Percentiles rank a stretch among this genome's conserved stretches.
Conservation (phyloP, 2,113 vertebrate genomes). For the Sinocyclocheilus maitianheensis region DNA sequence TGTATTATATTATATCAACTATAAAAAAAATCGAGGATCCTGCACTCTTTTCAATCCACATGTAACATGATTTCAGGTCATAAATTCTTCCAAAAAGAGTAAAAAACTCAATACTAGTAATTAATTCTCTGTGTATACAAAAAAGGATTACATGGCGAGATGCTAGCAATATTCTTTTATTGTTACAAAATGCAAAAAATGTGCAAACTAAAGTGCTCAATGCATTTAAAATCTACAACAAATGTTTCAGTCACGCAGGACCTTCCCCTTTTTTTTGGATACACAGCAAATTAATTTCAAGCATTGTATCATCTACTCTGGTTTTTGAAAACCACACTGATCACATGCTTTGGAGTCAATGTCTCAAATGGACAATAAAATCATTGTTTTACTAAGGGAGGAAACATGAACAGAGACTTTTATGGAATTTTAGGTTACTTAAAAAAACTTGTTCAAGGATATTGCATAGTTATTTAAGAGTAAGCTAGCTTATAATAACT, state of each 20-base stretch:
- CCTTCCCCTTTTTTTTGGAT: background rate
- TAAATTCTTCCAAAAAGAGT: background rate
- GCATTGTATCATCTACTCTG: background rate
- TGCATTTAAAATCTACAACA: background rate
- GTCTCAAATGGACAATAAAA: background rate
- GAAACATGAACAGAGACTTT: background rate
- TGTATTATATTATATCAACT: background rate
- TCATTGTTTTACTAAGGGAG: background rate
- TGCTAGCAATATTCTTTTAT: background rate
- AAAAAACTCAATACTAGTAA: background rate
- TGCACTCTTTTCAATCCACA: background rate
- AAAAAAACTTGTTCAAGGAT: background rate
- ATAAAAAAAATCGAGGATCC: background rate
- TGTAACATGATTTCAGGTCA: background rate
- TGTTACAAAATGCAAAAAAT: background rate
- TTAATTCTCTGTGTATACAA: background rate
- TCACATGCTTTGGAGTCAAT: background rate
- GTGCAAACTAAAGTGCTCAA: background rate
- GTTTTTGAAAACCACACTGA: background rate
- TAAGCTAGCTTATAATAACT: background rate
- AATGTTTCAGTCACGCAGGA: background rate
- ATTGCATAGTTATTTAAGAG: background rate
- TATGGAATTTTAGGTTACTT: background rate
- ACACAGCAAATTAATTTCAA: background rate
- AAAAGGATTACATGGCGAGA: background rate